Base-by-base conservation (phyloP, 2,113 vertebrate species). In the Hyperopisus bebe region DNA sequence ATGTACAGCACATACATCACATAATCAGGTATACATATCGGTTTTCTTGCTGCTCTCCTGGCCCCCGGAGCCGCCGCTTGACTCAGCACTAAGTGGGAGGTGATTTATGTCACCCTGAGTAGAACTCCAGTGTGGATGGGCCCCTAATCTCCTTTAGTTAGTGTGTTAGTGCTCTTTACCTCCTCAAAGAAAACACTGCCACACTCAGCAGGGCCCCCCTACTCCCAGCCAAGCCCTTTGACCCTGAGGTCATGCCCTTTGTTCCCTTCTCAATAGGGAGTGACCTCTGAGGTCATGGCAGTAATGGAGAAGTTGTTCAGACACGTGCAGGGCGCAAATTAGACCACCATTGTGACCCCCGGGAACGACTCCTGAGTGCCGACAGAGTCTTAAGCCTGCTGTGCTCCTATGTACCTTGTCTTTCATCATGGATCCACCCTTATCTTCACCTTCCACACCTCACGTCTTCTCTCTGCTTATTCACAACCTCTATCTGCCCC, bases 241-340 rank as follows among this genome's bases (percentile, higher is more conserved):
- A 97, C 97, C 97, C 90, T 2, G 48, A 92, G 97, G 97, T 97
- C 96, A 90, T 92, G 96, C 95, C 97, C 97, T 97, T 97, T 97
- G 96, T 96, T 96, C 96, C 90, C 93, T 88, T 93, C 95, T 96
- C 95, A 95, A 96, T 96, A 93, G 97, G 96, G 95, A 96, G 96
- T 95, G 96, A 95, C 96, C 97, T 97, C 96, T 85, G 92, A 97
- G 96, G 96, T 96, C 96, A 95, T 94, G 93, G 94, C 92, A 94
- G 95, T 96, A 97, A 97, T 96, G 94, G 96, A 98, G 96, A 96
- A 95, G 96, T 96, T 96, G 96, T 97, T 97, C 97, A 94, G 96
- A 96, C 97, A 96, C 97, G 97, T 97, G 97, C 94, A 90, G 86
- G 91, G 95, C 92, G 94, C 93, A 93, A 92, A 92, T 90, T 92